Evolutionary conservation across 2,888 invertebrate genomes (phyloP).

Genomic region (Plemyria rubiginata): DNA sequence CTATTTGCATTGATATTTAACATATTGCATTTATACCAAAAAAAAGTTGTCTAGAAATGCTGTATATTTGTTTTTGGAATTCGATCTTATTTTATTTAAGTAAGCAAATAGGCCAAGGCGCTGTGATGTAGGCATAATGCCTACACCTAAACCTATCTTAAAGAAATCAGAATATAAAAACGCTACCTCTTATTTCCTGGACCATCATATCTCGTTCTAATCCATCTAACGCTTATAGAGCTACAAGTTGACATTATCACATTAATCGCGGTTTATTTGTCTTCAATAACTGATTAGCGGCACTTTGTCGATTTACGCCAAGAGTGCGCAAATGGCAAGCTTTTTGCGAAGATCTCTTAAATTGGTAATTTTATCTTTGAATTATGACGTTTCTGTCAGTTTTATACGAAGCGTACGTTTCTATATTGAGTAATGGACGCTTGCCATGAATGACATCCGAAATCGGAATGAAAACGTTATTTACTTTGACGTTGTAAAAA

Average conservation of each 20-base stretch:
- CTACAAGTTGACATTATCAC: conserved; percentile 62
- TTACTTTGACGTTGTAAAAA: too few relatives aligned
- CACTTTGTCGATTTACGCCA: conserved; percentile 33
- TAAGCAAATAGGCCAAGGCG: too few relatives aligned
- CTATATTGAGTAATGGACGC: background rate
- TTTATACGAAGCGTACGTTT: conserved; percentile 6
- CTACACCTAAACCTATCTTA: too few relatives aligned
- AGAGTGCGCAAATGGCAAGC: conserved; percentile 8
- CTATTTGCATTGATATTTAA: too few relatives aligned
- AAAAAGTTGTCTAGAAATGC: too few relatives aligned
- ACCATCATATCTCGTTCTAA: conserved; percentile 50
- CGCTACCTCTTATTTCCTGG: conserved; percentile 35
- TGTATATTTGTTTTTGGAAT: too few relatives aligned
- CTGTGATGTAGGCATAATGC: too few relatives aligned
- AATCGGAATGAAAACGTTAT: too few relatives aligned
- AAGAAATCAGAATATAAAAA: background rate
- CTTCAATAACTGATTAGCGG: conserved; percentile 47
- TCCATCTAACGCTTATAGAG: conserved; percentile 68
- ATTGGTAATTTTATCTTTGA: conserved; percentile 15
- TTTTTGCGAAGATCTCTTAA: conserved; percentile 21
- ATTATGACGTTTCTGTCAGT: conserved; percentile 10
- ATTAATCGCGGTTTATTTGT: conserved; percentile 60
- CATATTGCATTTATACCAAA: too few relatives aligned
- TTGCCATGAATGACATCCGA: background rate
- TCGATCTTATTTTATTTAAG: too few relatives aligned